These are phyloP conservation scores for Ramphastos sulfuratus DNA, from an alignment of 2,113 vertebrate genomes.

Conservation along the genomic window DNA sequence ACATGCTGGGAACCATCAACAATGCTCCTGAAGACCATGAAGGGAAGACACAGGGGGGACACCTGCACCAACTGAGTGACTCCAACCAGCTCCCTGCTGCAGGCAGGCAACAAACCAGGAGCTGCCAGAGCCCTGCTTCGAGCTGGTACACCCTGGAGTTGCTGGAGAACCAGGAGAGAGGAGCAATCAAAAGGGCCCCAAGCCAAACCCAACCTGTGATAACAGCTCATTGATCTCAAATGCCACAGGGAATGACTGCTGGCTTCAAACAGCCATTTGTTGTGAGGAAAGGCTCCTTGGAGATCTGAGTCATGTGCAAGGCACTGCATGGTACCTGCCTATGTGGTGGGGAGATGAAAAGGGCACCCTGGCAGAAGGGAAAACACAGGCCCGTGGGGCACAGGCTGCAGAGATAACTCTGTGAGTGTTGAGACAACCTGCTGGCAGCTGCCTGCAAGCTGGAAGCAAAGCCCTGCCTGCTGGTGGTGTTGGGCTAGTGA, in stretches of 20 bases:
- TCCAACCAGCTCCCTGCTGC: neutral
- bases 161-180: fast-evolving
- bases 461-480: neutral
- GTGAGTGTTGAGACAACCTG: neutral
- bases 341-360: neutral
- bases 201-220: neutral
- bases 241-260: fast-evolving
- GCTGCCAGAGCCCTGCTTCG: fast-evolving
- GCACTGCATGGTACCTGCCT: neutral
- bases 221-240: neutral
- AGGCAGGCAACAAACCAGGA: neutral
- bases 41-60: neutral
- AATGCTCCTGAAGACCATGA: neutral
- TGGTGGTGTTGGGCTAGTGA: neutral
- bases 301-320: neutral
- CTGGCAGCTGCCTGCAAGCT: neutral
- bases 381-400: neutral
- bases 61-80: neutral
- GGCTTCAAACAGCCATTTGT: neutral
- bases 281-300: neutral
- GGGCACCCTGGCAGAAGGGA: neutral
- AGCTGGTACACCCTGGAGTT: fast-evolving
- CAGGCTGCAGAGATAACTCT: neutral
- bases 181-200: neutral
- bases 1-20: fast-evolving